A percentile compares a stretch with the other conserved stretches of the same genome.
These are phyloP conservation scores for Neodiprion pinetum DNA, from an alignment of 1,140 invertebrate species.

Conservation along the genomic window DNA sequence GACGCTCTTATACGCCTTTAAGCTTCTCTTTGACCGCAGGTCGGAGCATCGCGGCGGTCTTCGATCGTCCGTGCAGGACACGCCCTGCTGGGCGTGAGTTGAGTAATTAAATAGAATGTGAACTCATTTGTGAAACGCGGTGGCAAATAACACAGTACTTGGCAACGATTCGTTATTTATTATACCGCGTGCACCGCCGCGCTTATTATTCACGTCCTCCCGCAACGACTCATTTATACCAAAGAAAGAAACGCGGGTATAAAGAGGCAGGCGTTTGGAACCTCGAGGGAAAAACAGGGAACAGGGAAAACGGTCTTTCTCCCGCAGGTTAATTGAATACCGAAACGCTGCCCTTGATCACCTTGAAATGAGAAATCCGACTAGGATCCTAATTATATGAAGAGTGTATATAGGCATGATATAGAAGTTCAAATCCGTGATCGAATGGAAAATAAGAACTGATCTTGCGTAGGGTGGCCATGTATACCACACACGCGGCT, in stretches of 20 bases:
- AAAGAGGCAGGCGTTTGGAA: too few species aligned
- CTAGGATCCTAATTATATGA: too few species aligned
- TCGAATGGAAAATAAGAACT: neutral
- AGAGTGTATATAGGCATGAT: neutral
- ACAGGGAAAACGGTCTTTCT: too few species aligned
- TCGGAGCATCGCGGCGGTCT: constrained; percentile 18
- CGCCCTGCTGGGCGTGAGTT: constrained; percentile 55
- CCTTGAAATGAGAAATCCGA: too few species aligned
- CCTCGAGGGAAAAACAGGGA: too few species aligned
- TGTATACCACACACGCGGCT: neutral
- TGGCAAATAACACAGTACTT: constrained; percentile 60
- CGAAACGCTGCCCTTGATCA: too few species aligned
- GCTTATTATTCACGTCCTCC: too few species aligned
- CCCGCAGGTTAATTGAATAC: too few species aligned
- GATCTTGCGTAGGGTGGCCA: neutral
- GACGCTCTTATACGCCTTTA: too few species aligned
- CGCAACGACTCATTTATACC: too few species aligned
- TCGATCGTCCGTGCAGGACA: constrained; percentile 37
- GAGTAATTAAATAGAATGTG: constrained; percentile 61
- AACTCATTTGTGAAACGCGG: constrained; percentile 59
- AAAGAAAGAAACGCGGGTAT: too few species aligned
- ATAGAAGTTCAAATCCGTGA: neutral
- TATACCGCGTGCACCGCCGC: constrained; percentile 11
- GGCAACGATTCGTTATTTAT: constrained; percentile 55
- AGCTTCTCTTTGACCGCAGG: neutral